Evolutionary conservation across 1,140 invertebrate genomes (phyloP).

Genomic region (Acromyrmex echinatior): DNA sequence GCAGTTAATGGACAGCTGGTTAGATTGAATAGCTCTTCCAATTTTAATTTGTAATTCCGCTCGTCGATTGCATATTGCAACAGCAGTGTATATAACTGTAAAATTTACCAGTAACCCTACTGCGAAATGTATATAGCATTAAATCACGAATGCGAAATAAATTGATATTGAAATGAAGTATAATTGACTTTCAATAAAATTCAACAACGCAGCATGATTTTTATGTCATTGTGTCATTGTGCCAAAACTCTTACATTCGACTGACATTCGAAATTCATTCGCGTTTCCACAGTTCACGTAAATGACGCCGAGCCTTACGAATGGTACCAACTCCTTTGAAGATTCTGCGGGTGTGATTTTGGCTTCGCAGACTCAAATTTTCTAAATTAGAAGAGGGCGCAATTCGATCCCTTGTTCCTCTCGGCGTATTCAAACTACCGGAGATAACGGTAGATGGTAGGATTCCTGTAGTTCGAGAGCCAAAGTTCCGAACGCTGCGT

Average conservation of each 20-base stretch:
- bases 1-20: constrained; percentile 51
- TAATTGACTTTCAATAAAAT: constrained; percentile 29
- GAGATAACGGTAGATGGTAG: constrained; percentile 55
- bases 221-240: constrained; percentile 27
- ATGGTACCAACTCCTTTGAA: neutral
- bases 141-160: constrained; percentile 14
- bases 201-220: constrained; percentile 22
- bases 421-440: constrained; percentile 65
- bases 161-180: constrained; percentile 48
- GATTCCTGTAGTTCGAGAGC: constrained; percentile 63
- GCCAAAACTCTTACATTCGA: neutral
- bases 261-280: constrained; percentile 3
- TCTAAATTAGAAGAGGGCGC: constrained; percentile 67
- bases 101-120: constrained; percentile 33
- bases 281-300: neutral
- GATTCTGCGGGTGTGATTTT: constrained; percentile 56
- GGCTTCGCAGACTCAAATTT: constrained; percentile 62
- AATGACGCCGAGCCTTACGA: neutral
- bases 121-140: constrained; percentile 43
- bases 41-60: constrained; percentile 63
- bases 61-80: constrained; percentile 40
- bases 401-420: constrained; percentile 54
- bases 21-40: constrained; percentile 51
- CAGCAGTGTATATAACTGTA: constrained; percentile 20
- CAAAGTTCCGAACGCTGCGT: constrained; percentile 62